Base-by-base conservation (phyloP, 2,113 vertebrate species). In the Polypterus senegalus region DNA sequence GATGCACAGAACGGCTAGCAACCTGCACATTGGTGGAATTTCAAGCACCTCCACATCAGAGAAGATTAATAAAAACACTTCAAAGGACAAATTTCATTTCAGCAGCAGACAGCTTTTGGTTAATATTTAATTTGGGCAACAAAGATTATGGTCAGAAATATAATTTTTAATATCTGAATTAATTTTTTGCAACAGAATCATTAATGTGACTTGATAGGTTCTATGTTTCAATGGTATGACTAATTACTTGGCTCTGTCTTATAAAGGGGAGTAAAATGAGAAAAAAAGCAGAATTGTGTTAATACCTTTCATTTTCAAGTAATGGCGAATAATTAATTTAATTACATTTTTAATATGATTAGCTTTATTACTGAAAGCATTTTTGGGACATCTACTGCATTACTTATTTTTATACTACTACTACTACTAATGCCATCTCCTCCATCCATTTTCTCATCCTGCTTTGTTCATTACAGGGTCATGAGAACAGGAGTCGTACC, bases 51-150 rank as follows among this genome's bases (percentile, higher is more conserved):
- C 47, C 47, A 83, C 77, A 84, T 86, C 82, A 83, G 80, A 77
- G 76, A 77, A 86, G 83, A 89, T 90, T 90, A 90, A 89, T 90
- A 89, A 88, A 88, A 88, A 85, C 83, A 88, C 85, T 90, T 89
- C 85, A 92, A 88, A 89, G 84, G 83, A 85, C 86, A 86, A 86
- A 89, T 88, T 91, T 82, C 81, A 87, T 82, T 91, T 86, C 86
- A 83, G 83, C 83, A 81, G 78, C 80, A 83, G 86, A 86, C 79
- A 86, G 81, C 75, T 81, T 87, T 87, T 86, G 81, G 82, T 85
- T 91, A 88, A 91, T 89, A 88, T 89, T 89, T 91, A 86, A 89
- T 90, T 86, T 84, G 77, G 89, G 81, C 88, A 90, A 90, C 87
- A 82, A 85, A 91, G 87, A 88, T 92, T 88, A 89, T 88, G 84